A percentile compares a stretch with the other conserved stretches of the same genome.
phyloP scores from a whole-genome alignment of 1,140 invertebrate species.

The Cotesia vestalis region DNA sequence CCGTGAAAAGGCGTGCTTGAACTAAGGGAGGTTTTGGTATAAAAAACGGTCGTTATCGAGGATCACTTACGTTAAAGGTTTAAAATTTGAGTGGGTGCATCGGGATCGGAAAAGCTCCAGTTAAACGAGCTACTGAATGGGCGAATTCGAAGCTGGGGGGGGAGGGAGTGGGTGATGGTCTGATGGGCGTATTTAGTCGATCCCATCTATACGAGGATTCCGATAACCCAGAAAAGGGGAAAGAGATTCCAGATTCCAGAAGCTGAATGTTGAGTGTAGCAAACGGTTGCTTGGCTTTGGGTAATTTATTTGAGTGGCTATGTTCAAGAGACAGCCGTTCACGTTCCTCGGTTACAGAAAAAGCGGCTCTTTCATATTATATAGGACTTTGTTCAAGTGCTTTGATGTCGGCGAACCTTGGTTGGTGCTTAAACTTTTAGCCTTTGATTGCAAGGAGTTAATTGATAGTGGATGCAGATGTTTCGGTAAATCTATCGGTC shows the following conservation, averaged over 20 bases:
- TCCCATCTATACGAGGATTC: neutral
- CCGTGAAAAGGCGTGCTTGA: too few species aligned
- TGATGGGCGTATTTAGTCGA: neutral
- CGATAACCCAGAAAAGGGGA: neutral
- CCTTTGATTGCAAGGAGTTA: too few species aligned
- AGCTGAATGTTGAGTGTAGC: too few species aligned
- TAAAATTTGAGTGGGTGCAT: conserved; percentile 9
- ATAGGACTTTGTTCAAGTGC: conserved; percentile 23
- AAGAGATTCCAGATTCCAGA: neutral
- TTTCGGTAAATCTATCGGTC: too few species aligned
- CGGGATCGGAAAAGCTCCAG: too few species aligned
- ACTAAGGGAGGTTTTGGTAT: too few species aligned
- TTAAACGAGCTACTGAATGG: too few species aligned
- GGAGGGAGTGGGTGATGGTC: too few species aligned
- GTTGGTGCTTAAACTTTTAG: conserved; percentile 21
- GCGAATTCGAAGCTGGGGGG: too few species aligned
- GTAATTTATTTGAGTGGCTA: conserved; percentile 18
- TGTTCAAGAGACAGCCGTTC: conserved; percentile 13
- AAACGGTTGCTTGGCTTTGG: neutral
- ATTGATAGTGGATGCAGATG: too few species aligned
- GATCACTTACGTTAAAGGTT: conserved; percentile 1
- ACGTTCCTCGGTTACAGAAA: neutral
- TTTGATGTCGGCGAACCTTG: conserved; percentile 37
- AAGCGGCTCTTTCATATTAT: conserved; percentile 11
- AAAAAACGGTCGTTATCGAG: neutral